A percentile compares a stretch with the other conserved stretches of the same genome.
These are phyloP conservation scores for Tamandua tetradactyla DNA, from an alignment of 2,797 vertebrate genomes.

Conservation along the genomic window DNA sequence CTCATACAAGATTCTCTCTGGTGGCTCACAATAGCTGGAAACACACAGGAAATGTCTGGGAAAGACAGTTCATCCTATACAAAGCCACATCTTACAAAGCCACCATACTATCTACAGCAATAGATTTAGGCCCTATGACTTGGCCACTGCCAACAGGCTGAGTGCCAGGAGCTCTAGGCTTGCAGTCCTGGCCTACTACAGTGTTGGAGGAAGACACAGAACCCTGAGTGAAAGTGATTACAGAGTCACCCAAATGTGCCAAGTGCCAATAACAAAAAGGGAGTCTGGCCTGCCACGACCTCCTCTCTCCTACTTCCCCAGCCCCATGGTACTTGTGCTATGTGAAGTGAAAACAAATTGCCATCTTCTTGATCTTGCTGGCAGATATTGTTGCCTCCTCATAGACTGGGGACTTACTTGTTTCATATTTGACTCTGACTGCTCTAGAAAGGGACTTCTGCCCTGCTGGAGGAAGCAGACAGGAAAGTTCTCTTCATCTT, in stretches of 20 bases:
- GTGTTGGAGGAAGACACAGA: background rate
- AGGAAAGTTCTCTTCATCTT: background rate
- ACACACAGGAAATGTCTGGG: background rate
- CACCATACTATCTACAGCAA: background rate
- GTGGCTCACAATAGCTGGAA: background rate
- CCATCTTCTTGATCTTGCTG: background rate
- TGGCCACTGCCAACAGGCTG: background rate
- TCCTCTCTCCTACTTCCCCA: background rate
- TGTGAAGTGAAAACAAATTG: background rate
- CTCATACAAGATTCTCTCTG: background rate
- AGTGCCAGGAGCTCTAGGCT: background rate
- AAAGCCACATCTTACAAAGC: background rate
- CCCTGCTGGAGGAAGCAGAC: background rate
- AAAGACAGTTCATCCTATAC: background rate
- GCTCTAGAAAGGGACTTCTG: background rate
- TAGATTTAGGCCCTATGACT: background rate
- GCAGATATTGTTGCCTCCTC: background rate
- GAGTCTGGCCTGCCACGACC: background rate
- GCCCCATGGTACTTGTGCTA: background rate
- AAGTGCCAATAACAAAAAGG: background rate
- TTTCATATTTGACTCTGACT: background rate
- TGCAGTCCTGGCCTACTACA: background rate
- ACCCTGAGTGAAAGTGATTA: background rate
- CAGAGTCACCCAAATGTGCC: background rate
- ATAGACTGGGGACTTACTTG: background rate